phyloP scores from a whole-genome alignment of 2,797 vertebrate species.

The Cheirogaleus major region DNA sequence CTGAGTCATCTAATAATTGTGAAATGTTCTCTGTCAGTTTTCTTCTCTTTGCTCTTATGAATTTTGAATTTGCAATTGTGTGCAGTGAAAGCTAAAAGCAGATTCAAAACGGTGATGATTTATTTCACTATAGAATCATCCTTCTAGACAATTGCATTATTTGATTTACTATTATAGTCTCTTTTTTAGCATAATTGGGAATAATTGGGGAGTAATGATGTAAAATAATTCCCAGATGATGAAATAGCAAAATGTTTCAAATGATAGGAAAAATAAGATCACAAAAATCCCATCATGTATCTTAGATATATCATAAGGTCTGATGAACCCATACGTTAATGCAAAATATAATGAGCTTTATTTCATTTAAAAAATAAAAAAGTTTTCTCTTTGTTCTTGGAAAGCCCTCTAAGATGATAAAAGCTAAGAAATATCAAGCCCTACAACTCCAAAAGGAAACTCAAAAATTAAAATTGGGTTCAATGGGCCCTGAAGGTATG shows the following conservation, averaged over 20 bases:
- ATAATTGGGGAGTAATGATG: not conserved
- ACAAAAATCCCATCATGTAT: not conserved
- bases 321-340: not conserved
- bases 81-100: not conserved
- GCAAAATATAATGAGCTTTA: not conserved
- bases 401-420: not conserved
- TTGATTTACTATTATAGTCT: not conserved
- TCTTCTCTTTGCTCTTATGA: not conserved
- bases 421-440: not conserved
- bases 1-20: not conserved
- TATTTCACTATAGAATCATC: not conserved
- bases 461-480: not conserved
- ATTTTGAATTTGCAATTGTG: not conserved
- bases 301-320: not conserved
- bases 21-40: not conserved
- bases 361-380: conserved; percentile 20
- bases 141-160: not conserved
- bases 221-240: not conserved
- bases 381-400: not conserved
- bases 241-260: not conserved
- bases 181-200: not conserved
- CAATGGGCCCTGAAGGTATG: not conserved
- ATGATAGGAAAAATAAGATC: not conserved
- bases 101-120: not conserved
- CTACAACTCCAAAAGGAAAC: not conserved